phyloP scores from a whole-genome alignment of 2,113 vertebrate species.

The Malurus alboscapulatus region DNA sequence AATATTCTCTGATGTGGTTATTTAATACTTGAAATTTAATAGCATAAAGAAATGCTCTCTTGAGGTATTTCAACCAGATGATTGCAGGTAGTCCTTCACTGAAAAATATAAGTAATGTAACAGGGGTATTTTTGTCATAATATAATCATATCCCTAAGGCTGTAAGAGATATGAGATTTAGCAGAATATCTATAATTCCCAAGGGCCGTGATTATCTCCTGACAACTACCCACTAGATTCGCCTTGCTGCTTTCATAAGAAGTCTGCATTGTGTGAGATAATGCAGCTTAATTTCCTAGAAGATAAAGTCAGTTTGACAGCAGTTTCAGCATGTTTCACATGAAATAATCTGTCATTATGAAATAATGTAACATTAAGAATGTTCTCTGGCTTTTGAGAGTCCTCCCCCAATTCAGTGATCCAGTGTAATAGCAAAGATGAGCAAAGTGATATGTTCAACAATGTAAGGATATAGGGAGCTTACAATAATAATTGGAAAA shows the following conservation, averaged over 20 bases:
- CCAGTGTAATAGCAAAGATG: background rate
- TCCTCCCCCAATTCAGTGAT: background rate
- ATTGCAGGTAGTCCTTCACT: slow-evolving; percentile 10
- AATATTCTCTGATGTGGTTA: background rate
- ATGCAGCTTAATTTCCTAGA: slow-evolving; percentile 65
- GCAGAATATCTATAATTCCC: slow-evolving; percentile 61
- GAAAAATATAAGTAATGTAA: slow-evolving; percentile 32
- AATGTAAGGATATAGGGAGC: background rate
- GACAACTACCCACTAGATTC: slow-evolving; percentile 54
- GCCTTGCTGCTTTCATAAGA: slow-evolving; percentile 54
- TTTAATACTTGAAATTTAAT: slow-evolving; percentile 40
- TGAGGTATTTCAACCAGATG: slow-evolving; percentile 19
- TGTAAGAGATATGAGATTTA: slow-evolving; percentile 55
- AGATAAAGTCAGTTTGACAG: slow-evolving; percentile 70
- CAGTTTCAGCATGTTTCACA: slow-evolving; percentile 54
- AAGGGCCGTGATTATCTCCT: slow-evolving; percentile 64
- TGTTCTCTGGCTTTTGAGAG: background rate
- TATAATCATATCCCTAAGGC: slow-evolving; percentile 49
- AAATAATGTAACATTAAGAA: slow-evolving; percentile 35
- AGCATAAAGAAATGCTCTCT: slow-evolving; percentile 5
- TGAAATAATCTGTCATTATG: slow-evolving; percentile 44
- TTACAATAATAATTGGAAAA: background rate
- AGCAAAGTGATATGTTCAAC: background rate
- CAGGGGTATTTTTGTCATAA: slow-evolving; percentile 57
- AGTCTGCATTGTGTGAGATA: slow-evolving; percentile 66